These are phyloP conservation scores for Tuta absoluta DNA, from an alignment of 2,888 invertebrate species.

Conservation along the genomic window DNA sequence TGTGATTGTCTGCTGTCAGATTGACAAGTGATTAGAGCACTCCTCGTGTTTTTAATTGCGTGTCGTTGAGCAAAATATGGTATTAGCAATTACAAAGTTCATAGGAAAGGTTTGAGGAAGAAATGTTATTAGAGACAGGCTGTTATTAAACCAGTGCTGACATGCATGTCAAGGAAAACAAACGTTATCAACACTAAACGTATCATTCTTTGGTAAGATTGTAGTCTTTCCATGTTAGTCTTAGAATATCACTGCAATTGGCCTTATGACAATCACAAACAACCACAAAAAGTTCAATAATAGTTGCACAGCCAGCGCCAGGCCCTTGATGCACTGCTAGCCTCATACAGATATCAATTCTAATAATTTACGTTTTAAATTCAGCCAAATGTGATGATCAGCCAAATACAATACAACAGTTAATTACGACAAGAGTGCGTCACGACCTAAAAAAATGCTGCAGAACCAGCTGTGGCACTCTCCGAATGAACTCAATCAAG, in stretches of 20 bases:
- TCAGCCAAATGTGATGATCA: neutral
- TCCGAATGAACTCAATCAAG: constrained; percentile 63
- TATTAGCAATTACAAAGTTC: constrained; percentile 21
- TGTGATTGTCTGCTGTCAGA: constrained; percentile 45
- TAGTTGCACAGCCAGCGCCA: neutral
- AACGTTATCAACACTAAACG: too few species aligned
- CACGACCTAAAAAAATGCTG: constrained; percentile 36
- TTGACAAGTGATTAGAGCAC: constrained; percentile 46
- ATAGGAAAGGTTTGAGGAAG: neutral
- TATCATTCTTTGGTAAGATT: too few species aligned
- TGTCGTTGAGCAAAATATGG: constrained; percentile 19
- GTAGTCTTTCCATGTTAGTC: too few species aligned
- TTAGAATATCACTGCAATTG: too few species aligned
- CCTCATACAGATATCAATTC: neutral
- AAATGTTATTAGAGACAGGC: neutral
- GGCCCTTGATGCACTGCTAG: neutral
- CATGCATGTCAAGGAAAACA: neutral
- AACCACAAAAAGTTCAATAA: neutral
- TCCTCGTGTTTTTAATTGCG: constrained; percentile 31
- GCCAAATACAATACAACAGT: constrained; percentile 8
- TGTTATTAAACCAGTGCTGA: neutral
- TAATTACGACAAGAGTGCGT: neutral
- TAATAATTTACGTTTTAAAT: neutral
- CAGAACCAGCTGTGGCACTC: constrained; percentile 52
- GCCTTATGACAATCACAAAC: neutral